Evolutionary conservation across 2,888 invertebrate species (phyloP).

Genomic region (Epistrophe grossulariae): DNA sequence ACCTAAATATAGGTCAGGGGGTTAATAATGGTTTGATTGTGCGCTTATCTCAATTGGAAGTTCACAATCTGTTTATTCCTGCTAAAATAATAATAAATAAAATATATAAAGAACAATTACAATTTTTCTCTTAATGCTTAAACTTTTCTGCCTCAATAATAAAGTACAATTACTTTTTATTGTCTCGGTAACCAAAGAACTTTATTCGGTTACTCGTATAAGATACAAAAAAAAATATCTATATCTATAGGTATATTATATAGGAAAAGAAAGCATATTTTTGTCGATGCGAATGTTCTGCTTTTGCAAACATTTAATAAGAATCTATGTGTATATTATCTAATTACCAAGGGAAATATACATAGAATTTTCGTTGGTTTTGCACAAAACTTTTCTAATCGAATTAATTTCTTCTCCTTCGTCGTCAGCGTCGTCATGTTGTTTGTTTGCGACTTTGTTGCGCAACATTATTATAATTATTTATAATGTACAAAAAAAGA

Average conservation of each 20-base stretch:
- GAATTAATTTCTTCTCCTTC: constrained; percentile 52
- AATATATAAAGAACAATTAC: constrained; percentile 27
- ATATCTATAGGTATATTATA: too few relatives aligned
- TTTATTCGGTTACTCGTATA: not conserved
- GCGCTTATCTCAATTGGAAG: constrained; percentile 8
- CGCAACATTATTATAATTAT: constrained; percentile 27
- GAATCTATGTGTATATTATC: constrained; percentile 40
- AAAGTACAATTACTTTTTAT: constrained; percentile 52
- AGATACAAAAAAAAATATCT: not conserved
- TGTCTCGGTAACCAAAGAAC: constrained; percentile 18
- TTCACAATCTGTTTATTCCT: constrained; percentile 7
- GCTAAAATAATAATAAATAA: not conserved
- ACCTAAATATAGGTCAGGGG: constrained; percentile 4
- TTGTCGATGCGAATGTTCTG: not conserved
- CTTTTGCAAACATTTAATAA: constrained; percentile 47
- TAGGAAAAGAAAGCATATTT: not conserved
- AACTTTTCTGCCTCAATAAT: constrained; percentile 34
- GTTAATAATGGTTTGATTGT: constrained; percentile 18
- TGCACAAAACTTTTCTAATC: constrained; percentile 66
- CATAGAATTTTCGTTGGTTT: constrained; percentile 52
- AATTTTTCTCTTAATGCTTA: constrained; percentile 24
- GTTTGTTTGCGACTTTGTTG: not conserved
- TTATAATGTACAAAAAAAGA: constrained; percentile 18
- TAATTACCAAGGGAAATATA: constrained; percentile 58
- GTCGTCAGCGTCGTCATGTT: too few relatives aligned